Evolutionary conservation across 1,140 invertebrate genomes (phyloP), one percentile per base, ranked within the genome.

Genomic region (Metopolophium dirhodum): DNA sequence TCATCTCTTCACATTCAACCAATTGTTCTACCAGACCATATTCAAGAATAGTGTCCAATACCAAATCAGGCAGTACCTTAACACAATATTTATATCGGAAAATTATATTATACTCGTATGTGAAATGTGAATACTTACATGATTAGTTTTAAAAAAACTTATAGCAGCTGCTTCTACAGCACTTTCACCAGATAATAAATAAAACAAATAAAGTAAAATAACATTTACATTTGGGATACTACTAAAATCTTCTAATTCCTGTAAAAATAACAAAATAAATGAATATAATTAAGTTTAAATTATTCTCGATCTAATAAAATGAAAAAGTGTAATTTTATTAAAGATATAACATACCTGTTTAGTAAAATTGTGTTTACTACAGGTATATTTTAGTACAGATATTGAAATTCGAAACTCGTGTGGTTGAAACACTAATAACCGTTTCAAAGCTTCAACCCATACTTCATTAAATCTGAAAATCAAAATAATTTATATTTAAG

Each of bases 121-220:
- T 41, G 41, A 41, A 41, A 1, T 54, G 8, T 47, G n/a, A 68
- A 14, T 92, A 82, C 91, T 85, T 57, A 93, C 91, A 45, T 51
- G 35, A 4, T 85, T 86, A 85, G 91, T 54, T 93, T 93, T 8
- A 54, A 93, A 93, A 54, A 86, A 57, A 93, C 82, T 85, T 51
- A 86, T 83, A 7, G 91, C 91, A 30, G 30, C 22, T 85, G 91
- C 26, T 86, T 93, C 91, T 51, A 93, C 82, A 54, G 91, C n/a
- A 93, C 82, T 93, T 37, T 93, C 91, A 14, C 91, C 91, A 93
- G 82, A 93, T 93, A 93, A 30, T 85, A 93, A 85, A 85, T 93
- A 93, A 7, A 93, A 54, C 41, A 93, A 93, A 51, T 37, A 61
- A 14, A 93, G 77, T 41, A 93, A 86, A n/a, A 11, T 85, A 57